Evolutionary conservation across 1,140 invertebrate genomes (phyloP), one percentile per base, ranked within the genome.

Genomic region (Atta texana): DNA sequence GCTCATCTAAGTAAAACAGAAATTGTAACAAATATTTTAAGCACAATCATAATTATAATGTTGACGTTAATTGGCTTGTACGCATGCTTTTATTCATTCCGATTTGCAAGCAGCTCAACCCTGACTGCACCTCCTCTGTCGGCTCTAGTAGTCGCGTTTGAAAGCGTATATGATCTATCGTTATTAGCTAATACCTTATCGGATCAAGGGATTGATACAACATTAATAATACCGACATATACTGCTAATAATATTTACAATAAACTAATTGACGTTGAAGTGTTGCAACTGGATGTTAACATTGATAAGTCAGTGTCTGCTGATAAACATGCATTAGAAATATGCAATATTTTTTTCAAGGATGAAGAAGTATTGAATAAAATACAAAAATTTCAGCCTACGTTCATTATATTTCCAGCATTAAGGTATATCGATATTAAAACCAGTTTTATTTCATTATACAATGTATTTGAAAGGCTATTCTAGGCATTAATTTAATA

Each of bases 101-200:
- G 44, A 1, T 7, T 68, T n/a, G 87, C 69, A 14, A 82, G 78
- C 31, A 87, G 91, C 28, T 94, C 94, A 1, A 92, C 63, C 18
- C 80, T 94, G 24, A 39, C 81, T 3, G 77, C 85, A 80, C 94
- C 94, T 7, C 93, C 93, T 59, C 86, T 93, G 84, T 93, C 92
- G 10, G 94, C 93, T 28, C 34, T 95, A 16, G 87, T 95, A 16
- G 71, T 95, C n/a, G 93, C 93, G 4, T 95, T 95, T 72, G 94
- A 95, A 24, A 92, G 93, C 63, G 82, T 89, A 1, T 94, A 95
- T 63, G 94, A 95, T 59, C 44, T 95, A n/a, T 95, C 94, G 0
- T 88, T 95, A 28, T 74, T 95, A 3, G 94, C 94, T 8, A 93
- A 95, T 64, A 95, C 94, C 18, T 75, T 95, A 0, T 95, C 94